A percentile compares a stretch with the other conserved stretches of the same genome.
phyloP scores from a whole-genome alignment of 2,888 invertebrate genomes.

The Caenorhabditis zanzibari region DNA sequence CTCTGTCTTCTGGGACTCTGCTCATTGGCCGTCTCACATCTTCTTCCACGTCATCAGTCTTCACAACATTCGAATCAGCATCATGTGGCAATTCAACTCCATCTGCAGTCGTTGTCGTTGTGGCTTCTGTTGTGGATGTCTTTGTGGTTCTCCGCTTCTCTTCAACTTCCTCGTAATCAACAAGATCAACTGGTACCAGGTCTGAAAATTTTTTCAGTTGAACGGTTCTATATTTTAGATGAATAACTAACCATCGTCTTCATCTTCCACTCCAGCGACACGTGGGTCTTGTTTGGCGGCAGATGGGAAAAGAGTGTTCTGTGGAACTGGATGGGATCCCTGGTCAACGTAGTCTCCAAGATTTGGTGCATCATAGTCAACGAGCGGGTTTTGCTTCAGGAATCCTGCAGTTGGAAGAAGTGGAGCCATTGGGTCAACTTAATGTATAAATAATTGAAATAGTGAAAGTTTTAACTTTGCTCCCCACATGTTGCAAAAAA shows the following conservation, averaged over 20 bases:
- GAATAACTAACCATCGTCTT: slow-evolving; percentile 58
- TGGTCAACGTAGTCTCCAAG: slow-evolving; percentile 67
- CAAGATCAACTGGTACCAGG: slow-evolving; percentile 75
- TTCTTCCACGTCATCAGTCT: slow-evolving; percentile 29
- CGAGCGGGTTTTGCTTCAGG: slow-evolving; percentile 78
- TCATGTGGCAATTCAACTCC: slow-evolving; percentile 56
- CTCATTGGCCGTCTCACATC: slow-evolving; percentile 37
- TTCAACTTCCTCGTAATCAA: slow-evolving; percentile 71
- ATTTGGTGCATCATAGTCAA: slow-evolving; percentile 77
- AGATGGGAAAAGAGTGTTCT: slow-evolving; percentile 71
- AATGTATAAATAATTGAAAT: slow-evolving; percentile 16
- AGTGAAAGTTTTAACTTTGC: not conserved
- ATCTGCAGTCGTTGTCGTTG: slow-evolving; percentile 37
- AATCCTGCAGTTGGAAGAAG: slow-evolving; percentile 75
- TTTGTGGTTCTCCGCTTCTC: slow-evolving; percentile 48
- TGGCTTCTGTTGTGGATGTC: slow-evolving; percentile 18
- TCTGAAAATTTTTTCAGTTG: slow-evolving; percentile 60
- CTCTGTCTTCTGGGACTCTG: slow-evolving; percentile 54
- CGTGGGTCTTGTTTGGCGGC: slow-evolving; percentile 71
- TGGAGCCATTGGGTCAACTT: slow-evolving; percentile 75
- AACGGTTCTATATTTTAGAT: not conserved
- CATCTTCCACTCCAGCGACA: slow-evolving; percentile 68
- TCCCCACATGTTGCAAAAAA: slow-evolving; percentile 11
- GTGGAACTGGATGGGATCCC: slow-evolving; percentile 69
- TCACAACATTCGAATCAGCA: slow-evolving; percentile 44